phyloP scores from a whole-genome alignment of 2,797 vertebrate species.

The Dermochelys coriacea region DNA sequence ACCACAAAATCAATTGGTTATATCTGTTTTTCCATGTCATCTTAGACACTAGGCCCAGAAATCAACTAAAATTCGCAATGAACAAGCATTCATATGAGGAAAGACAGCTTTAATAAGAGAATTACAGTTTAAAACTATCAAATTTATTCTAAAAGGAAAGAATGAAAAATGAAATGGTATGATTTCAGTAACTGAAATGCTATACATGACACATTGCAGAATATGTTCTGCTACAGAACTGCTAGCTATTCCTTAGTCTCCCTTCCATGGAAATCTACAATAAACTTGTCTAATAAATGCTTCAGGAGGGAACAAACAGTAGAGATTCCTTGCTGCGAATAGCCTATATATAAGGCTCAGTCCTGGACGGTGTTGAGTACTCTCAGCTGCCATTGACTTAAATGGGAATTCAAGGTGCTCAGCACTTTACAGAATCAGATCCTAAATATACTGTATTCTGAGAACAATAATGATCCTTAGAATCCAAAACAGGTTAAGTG shows the following conservation, averaged over 20 bases:
- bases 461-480: neutral
- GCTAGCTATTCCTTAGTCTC: neutral
- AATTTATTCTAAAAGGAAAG: neutral
- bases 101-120: neutral
- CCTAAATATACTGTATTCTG: neutral
- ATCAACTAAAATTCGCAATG: neutral
- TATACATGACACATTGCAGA: rapidly evolving
- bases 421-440: neutral
- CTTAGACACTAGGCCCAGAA: neutral
- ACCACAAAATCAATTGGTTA: neutral
- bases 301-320: neutral
- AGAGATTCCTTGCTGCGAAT: neutral
- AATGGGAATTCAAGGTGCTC: neutral
- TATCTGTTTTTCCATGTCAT: neutral
- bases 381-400: neutral
- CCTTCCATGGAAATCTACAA: neutral
- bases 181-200: neutral
- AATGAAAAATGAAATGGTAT: neutral
- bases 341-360: neutral
- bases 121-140: neutral
- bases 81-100: neutral
- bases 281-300: neutral
- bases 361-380: neutral
- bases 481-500: neutral
- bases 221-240: neutral